Base-by-base conservation (phyloP, 92 coral and sea anemone genomes). In the Parazoanthus darwini region DNA sequence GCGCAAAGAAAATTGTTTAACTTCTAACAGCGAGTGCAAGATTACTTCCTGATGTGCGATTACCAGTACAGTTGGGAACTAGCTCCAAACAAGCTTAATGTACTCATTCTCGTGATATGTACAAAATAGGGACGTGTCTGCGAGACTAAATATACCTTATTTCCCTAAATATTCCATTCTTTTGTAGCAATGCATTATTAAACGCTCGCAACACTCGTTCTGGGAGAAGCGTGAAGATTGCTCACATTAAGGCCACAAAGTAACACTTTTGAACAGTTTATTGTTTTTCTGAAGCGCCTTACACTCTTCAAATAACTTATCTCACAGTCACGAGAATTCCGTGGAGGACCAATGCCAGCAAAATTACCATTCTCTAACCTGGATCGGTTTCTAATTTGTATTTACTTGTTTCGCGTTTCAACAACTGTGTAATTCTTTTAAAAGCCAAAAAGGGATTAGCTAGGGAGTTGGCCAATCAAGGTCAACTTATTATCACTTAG, bases 131-230 rank as follows among this genome's bases (percentile, higher is more conserved):
- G 75, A 84, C 26, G 80, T 76, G 80, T 20, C 51, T 74, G 79
- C 80, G 16, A 76, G 80, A 76, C 51, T 76, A 71, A 84, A 29
- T 84, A 84, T 71, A 36, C 38, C 56, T 71, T 81, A 48, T 50
- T 80, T 10, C 72, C 11, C 74, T 82, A 82, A 82, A 65, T 82
- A 82, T 82, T 66, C 77, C 54, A 65, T 66, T 84, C 54, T 71
- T 39, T 72, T 46, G 79, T 71, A 13, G 87, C 78, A 84, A 84
- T 84, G 67, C 87, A 84, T 84, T 84, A 84, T 84, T 84, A 39
- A 84, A 50, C 35, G 33, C 42, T 33, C 68, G 66, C 87, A 71
- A 22, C 86, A 36, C 74, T 79, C 50, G 66, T 79, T 44, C 67
- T 50, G 23, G 23, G 36, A 84, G 79, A 70, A 26, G 46, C 75